Percentiles rank a stretch among this genome's conserved stretches.
Conservation (phyloP, 1,140 invertebrate genomes). For the Eriosoma lanigerum region DNA sequence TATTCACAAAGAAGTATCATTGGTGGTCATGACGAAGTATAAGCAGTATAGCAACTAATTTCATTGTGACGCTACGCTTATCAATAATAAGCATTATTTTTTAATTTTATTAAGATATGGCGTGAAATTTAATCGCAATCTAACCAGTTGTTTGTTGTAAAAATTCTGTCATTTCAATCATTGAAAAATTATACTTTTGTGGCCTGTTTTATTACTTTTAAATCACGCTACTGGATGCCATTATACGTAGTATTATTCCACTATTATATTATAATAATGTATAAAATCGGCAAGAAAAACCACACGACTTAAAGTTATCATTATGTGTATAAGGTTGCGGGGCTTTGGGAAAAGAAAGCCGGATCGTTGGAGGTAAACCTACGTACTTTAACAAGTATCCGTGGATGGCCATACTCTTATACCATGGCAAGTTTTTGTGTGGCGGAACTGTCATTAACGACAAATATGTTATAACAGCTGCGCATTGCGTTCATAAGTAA, state of each 20-base stretch:
- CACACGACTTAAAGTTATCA: no score
- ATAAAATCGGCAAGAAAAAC: no score
- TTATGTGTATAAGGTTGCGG: constrained; percentile 59
- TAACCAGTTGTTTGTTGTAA: no score
- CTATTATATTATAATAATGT: no score
- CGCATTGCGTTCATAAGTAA: constrained; percentile 82
- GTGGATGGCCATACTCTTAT: constrained; percentile 77
- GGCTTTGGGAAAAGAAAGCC: constrained; percentile 68
- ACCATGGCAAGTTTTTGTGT: constrained; percentile 83
- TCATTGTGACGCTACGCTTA: constrained; percentile 74
- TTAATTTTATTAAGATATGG: no score
- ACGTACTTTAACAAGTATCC: constrained; percentile 75
- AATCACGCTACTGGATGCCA: no score
- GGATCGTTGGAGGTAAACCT: constrained; percentile 78
- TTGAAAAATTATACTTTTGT: no score
- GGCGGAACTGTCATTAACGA: constrained; percentile 82
- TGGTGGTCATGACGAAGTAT: constrained; percentile 78
- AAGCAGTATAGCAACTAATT: constrained; percentile 70
- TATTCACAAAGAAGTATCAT: constrained; percentile 74
- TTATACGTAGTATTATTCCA: no score
- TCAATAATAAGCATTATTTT: constrained; percentile 79
- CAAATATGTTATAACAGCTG: constrained; percentile 78
- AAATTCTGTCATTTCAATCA: no score
- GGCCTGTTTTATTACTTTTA: no score
- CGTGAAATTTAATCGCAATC: no score